Base-by-base conservation (phyloP, 2,113 vertebrate species). In the Maylandia zebra region DNA sequence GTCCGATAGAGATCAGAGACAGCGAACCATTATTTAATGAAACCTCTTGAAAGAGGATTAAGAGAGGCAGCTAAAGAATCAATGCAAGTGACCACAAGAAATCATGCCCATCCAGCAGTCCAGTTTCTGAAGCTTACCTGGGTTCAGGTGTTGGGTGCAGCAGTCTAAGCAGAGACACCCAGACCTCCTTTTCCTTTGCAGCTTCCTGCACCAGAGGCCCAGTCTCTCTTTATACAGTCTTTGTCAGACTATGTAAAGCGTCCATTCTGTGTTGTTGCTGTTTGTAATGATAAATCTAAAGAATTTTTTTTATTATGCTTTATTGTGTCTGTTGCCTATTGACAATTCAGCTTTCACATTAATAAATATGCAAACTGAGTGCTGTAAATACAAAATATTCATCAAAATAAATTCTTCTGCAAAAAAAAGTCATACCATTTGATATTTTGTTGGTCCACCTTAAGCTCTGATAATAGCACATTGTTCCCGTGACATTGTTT, bases 121-220 rank as follows among this genome's bases (percentile, higher is more conserved):
- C 3, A 4, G 27, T 59, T 59, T 9, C 56, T 30, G 56, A 27
- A 8, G 56, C 24, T 59, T 59, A 30, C 13, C 56, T 57, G 22
- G 22, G 22, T 56, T 27, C 22, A 27, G 0, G 55, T 57, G 55
- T 57, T 57, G 55, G 55, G 0, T 13, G 0, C 55, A 57, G 55
- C 24, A 14, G 55, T 56, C 53, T 56, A 24, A 12, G n/a, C 22
- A 57, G 55, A 27, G 55, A 57, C 24, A 57, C 55, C 24, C 56
- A 30, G 7, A 57, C 56, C 56, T 57, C 24, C 13, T 8, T 8
- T 61, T 61, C 27, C 27, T 17, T 61, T 1, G 3, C 56, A 30
- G 0, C 27, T 17, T 61, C 57, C 8, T 61, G 30, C 59, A 61
- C 24, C 24, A 61, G 8, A 34, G 30, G 30, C 30, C 53, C 10